A percentile compares a stretch with the other conserved stretches of the same genome.
These are phyloP conservation scores for Neoascia interrupta DNA, from an alignment of 2,888 invertebrate species.

Conservation along the genomic window DNA sequence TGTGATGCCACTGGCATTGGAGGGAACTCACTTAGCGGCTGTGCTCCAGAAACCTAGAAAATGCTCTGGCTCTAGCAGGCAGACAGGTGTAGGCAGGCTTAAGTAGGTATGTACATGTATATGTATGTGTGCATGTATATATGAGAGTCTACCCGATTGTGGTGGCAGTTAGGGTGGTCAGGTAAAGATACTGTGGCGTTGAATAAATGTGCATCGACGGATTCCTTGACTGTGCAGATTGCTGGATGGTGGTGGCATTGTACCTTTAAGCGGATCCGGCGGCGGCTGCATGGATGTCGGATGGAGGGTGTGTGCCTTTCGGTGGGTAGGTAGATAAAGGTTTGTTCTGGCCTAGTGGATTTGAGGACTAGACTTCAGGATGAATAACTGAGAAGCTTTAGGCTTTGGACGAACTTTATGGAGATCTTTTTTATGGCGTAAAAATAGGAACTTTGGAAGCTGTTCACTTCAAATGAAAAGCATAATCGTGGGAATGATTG, in stretches of 20 bases:
- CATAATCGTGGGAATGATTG: no score
- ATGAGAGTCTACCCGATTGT: slow-evolving; percentile 52
- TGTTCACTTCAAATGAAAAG: no score
- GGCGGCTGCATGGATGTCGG: slow-evolving; percentile 27
- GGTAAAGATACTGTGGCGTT: slow-evolving; percentile 56
- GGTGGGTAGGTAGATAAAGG: no score
- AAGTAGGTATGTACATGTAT: slow-evolving; percentile 52
- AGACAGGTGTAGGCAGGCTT: slow-evolving; percentile 25
- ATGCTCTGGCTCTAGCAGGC: slow-evolving; percentile 31
- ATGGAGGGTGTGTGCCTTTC: slow-evolving; percentile 4
- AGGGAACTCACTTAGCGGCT: slow-evolving; percentile 59
- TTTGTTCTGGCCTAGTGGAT: no score
- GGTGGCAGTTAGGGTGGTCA: slow-evolving; percentile 38
- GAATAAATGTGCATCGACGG: slow-evolving; percentile 44
- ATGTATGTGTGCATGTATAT: slow-evolving; percentile 57
- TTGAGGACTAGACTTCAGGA: no score
- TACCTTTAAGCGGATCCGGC: slow-evolving; percentile 19
- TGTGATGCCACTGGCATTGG: slow-evolving; percentile 38
- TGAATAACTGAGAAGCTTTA: no score
- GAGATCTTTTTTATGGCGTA: no score
- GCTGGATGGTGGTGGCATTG: slow-evolving; percentile 38
- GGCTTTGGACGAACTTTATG: no score
- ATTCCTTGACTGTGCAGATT: slow-evolving; percentile 23
- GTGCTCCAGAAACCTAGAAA: slow-evolving; percentile 69
- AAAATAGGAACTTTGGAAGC: no score